Conservation (phyloP, 1,140 invertebrate species). For the Sarcophaga peregrina region DNA sequence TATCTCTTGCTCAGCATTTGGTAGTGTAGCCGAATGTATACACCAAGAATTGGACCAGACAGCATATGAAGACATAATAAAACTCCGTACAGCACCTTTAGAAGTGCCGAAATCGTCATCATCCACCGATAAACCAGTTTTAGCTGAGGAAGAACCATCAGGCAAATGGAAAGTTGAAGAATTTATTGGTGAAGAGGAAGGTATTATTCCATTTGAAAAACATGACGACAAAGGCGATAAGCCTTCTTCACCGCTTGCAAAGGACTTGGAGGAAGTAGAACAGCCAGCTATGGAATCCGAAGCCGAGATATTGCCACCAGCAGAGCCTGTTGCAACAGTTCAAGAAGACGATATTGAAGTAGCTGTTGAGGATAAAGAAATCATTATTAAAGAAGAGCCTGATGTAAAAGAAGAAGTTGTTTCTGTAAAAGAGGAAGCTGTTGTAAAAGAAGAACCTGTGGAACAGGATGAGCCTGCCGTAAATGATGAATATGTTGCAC, state of each 20-base stretch:
- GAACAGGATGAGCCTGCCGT: no score
- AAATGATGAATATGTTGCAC: background rate
- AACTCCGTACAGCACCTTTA: constrained; percentile 31
- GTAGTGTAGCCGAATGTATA: constrained; percentile 47
- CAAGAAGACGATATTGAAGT: background rate
- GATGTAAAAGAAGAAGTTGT: background rate
- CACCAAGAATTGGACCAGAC: background rate
- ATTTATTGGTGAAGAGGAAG: background rate
- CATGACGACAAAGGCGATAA: no score
- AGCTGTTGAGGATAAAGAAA: background rate
- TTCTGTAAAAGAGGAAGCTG: background rate
- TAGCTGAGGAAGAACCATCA: constrained; percentile 51
- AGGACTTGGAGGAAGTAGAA: no score
- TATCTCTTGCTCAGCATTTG: constrained; percentile 58
- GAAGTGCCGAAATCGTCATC: background rate
- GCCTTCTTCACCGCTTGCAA: no score
- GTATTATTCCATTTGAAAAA: no score
- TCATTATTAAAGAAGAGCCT: background rate
- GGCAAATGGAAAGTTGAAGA: constrained; percentile 41
- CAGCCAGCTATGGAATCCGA: no score
- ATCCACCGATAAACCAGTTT: background rate
- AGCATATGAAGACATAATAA: constrained; percentile 49
- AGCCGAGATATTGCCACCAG: no score
- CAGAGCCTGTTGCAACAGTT: background rate
- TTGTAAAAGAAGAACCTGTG: background rate